Evolutionary conservation across 2,113 vertebrate species (phyloP).

Genomic region (Artemisiospiza belli): DNA sequence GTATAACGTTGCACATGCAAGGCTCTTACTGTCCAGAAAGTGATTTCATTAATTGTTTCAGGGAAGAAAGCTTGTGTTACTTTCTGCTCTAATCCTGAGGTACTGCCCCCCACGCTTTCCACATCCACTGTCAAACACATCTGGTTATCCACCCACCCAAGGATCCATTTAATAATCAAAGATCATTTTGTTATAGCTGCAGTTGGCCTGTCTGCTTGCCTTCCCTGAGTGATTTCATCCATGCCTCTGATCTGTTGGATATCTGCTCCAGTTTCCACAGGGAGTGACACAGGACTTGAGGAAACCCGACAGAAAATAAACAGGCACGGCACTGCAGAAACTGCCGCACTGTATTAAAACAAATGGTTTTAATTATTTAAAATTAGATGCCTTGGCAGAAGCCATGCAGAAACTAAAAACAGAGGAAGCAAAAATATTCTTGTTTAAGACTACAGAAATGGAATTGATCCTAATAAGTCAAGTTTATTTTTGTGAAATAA

Average conservation of each 20-base stretch:
- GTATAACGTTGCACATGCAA: background rate
- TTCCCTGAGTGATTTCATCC: conserved; percentile 50
- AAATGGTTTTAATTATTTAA: conserved; percentile 61
- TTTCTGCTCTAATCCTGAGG: conserved; percentile 57
- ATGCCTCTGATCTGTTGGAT: conserved; percentile 32
- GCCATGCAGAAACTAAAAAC: background rate
- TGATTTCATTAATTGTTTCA: conserved; percentile 73
- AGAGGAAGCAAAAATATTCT: conserved; percentile 35
- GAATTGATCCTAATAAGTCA: conserved; percentile 37
- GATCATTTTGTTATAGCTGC: conserved; percentile 24
- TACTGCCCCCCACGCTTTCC: background rate
- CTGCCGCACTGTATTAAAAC: conserved; percentile 9
- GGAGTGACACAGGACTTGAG: background rate
- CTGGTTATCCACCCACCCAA: conserved; percentile 35
- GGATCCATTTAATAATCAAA: conserved; percentile 73
- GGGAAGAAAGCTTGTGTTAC: conserved; percentile 63
- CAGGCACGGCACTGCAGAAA: conserved; percentile 32
- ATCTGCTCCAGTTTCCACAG: background rate
- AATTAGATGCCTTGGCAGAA: conserved; percentile 22
- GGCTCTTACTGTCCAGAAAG: conserved; percentile 53
- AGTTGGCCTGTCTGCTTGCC: conserved; percentile 32
- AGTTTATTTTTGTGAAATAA: conserved; percentile 51
- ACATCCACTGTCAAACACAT: conserved; percentile 15
- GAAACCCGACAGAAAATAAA: background rate
- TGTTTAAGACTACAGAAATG: conserved; percentile 59